phyloP scores from a whole-genome alignment of 2,888 invertebrate species.

The Xylota segnis region DNA sequence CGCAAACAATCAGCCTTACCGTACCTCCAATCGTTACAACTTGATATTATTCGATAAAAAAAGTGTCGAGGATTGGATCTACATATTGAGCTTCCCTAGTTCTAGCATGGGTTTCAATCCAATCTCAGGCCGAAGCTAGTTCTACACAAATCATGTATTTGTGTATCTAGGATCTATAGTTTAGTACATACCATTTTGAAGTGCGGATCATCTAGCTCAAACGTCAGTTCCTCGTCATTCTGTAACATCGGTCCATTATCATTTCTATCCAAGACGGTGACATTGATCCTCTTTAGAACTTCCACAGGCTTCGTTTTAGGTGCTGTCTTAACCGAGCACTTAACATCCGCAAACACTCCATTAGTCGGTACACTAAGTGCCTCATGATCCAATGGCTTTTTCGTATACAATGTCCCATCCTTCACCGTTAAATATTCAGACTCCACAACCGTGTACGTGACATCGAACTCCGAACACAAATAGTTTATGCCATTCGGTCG shows the following conservation, averaged over 20 bases:
- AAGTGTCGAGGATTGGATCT: too few relatives aligned
- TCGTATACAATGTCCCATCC: conserved; percentile 84
- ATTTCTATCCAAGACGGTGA: conserved; percentile 93
- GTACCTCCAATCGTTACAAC: too few relatives aligned
- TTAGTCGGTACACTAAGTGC: conserved; percentile 80
- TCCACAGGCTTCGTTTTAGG: conserved; percentile 68
- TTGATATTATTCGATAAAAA: too few relatives aligned
- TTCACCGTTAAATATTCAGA: conserved; percentile 83
- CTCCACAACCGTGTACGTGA: conserved; percentile 84
- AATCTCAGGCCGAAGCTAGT: too few relatives aligned
- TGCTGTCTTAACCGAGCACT: conserved; percentile 82
- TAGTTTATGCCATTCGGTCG: conserved; percentile 84
- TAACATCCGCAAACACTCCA: conserved; percentile 80
- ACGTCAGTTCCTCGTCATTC: conserved; percentile 83
- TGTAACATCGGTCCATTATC: conserved; percentile 94
- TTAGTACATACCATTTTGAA: conserved; percentile 82
- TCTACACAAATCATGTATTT: too few relatives aligned
- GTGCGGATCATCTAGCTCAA: conserved; percentile 82
- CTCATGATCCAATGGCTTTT: conserved; percentile 85
- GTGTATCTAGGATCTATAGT: too few relatives aligned
- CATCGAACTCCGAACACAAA: conserved; percentile 85
- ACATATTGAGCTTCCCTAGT: too few relatives aligned
- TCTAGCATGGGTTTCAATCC: too few relatives aligned
- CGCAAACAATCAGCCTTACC: too few relatives aligned
- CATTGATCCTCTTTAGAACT: conserved; percentile 81